Evolutionary conservation across 2,797 vertebrate genomes (phyloP), one percentile per base, ranked within the genome.

Genomic region (Dryobates pubescens): DNA sequence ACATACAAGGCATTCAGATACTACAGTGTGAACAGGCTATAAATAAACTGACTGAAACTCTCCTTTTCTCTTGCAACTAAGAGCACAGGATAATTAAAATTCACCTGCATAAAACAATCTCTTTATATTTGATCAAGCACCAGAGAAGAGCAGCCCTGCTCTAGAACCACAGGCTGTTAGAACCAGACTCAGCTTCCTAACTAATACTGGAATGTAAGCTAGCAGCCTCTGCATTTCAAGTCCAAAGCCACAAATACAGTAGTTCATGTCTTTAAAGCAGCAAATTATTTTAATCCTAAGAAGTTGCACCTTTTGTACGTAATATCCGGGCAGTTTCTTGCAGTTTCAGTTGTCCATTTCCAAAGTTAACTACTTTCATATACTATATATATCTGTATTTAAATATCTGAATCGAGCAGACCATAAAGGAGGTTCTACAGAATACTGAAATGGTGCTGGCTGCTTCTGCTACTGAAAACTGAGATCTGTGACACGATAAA

Each of bases 31-130:
- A 90, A 79, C 54, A 69, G 29, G 38, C 87, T 95, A 96, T 93
- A 96, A 96, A 96, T 95, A 96, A 10, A 86, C 65, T 90, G 45
- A 51, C n/a, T 34, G 43, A 82, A 92, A 69, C 47, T 36, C n/a
- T 59, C 38, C 17, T 65, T 72, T 67, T 43, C 38, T 71, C 63
- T 93, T 76, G 41, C 54, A 79, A 70, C 41, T 30, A 78, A 76
- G 56, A 59, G 34, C 64, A 63, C 14, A 75, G 63, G 38, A 56
- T 29, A 47, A 85, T 56, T 81, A 73, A 86, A 90, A 89, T 65
- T 54, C 58, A 91, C 67, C 70, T 77, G 67, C 3, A 7, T 23
- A 80, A 88, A 61, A 61, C 20, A 54, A 71, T 22, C 36, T 72
- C 45, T 71, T 15, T 38, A 23, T 20, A 71, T 73, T 1, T 74